Conservation (phyloP, 2,113 vertebrate species). For the Perca fluviatilis region DNA sequence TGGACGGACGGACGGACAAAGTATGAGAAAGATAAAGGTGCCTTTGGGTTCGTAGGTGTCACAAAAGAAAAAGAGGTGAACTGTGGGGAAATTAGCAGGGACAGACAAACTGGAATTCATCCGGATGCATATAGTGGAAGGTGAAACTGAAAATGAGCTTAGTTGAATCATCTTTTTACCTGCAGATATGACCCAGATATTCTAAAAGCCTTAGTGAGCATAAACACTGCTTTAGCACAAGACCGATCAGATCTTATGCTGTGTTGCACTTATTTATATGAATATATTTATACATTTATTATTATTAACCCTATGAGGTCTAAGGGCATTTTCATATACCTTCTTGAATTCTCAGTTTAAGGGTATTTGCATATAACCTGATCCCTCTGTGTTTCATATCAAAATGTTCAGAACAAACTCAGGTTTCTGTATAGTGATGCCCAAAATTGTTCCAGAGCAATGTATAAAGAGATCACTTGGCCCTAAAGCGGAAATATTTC, state of each 20-base stretch:
- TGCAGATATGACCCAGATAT: conserved; percentile 18
- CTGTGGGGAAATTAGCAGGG: neutral
- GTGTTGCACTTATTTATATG: neutral
- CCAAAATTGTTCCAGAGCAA: too few species aligned
- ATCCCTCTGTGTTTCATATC: too few species aligned
- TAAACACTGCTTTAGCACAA: neutral
- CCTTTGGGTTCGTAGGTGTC: conserved; percentile 45
- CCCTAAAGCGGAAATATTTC: too few species aligned
- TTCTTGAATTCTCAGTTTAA: too few species aligned
- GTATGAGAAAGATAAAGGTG: conserved; percentile 12
- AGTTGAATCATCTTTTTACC: conserved; percentile 6
- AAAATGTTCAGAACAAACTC: too few species aligned
- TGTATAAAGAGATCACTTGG: too few species aligned
- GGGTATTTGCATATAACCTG: too few species aligned
- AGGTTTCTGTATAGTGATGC: too few species aligned
- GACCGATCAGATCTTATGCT: neutral
- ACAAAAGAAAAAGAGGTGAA: conserved; percentile 12
- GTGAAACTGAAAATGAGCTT: neutral
- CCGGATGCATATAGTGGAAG: neutral
- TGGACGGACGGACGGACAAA: conserved; percentile 40
- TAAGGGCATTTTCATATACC: too few species aligned
- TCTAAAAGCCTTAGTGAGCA: conserved; percentile 4
- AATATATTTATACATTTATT: too few species aligned
- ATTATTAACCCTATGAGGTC: too few species aligned
- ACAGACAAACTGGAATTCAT: neutral